Conservation (phyloP, 2,888 invertebrate genomes). For the Cheiracanthium punctorium region DNA sequence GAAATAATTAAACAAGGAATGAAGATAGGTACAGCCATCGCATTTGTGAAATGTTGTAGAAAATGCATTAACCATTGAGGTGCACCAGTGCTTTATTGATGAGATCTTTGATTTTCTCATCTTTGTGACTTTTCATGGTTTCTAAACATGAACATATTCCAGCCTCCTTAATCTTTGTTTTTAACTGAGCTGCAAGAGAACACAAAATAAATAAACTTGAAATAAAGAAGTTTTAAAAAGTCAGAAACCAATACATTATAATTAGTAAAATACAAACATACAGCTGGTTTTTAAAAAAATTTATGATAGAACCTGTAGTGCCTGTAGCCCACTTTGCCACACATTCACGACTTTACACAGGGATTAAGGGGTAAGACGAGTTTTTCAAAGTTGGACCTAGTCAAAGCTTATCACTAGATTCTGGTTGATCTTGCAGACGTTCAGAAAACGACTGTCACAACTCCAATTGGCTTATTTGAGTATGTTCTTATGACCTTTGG, state of each 20-base stretch:
- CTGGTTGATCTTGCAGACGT: too few species aligned
- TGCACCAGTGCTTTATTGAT: conserved; percentile 26
- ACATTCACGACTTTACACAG: too few species aligned
- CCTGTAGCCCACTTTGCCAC: neutral
- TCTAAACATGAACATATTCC: conserved; percentile 43
- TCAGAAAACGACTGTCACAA: too few species aligned
- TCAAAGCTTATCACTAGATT: too few species aligned
- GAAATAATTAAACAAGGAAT: too few species aligned
- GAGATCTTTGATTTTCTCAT: conserved; percentile 45
- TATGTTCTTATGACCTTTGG: too few species aligned
- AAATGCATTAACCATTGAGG: conserved; percentile 1
- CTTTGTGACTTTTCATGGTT: conserved; percentile 49
- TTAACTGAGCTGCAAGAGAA: conserved; percentile 40
- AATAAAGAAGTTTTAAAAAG: too few species aligned
- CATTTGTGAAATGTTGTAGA: too few species aligned
- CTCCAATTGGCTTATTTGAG: too few species aligned
- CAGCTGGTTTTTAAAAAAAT: neutral
- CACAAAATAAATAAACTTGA: neutral
- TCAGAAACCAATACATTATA: neutral
- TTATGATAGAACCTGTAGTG: neutral
- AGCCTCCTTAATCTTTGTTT: conserved; percentile 20
- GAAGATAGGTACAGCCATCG: too few species aligned
- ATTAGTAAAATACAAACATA: neutral
- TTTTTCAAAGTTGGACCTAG: too few species aligned
- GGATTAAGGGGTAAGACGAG: too few species aligned